Evolutionary conservation across 2,888 invertebrate species (phyloP).

Genomic region (Drosophila formosana): DNA sequence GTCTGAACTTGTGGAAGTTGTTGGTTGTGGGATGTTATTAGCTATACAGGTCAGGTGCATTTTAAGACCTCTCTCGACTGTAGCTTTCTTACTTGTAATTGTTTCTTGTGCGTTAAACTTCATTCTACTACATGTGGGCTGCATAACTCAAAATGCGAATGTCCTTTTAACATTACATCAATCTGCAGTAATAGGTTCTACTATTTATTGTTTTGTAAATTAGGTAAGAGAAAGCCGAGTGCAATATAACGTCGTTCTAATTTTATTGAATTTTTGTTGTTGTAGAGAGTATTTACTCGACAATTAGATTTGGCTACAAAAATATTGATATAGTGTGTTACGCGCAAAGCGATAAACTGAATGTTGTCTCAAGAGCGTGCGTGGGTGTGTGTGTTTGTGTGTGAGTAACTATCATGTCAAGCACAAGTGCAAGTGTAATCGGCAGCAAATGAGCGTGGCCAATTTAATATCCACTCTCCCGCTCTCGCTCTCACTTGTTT

Average conservation of each 20-base stretch:
- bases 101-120: too few species aligned
- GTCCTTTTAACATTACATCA: too few species aligned
- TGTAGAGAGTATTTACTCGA: conserved; percentile 2
- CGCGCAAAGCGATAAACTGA: conserved; percentile 4
- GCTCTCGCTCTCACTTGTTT: conserved; percentile 23
- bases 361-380: neutral
- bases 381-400: conserved; percentile 25
- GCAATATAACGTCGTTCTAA: too few species aligned
- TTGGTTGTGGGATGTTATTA: neutral
- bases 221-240: too few species aligned
- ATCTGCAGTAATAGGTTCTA: too few species aligned
- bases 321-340: neutral
- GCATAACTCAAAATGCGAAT: too few species aligned
- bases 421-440: conserved; percentile 41
- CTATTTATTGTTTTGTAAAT: too few species aligned
- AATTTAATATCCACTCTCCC: conserved; percentile 29
- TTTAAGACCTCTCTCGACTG: too few species aligned
- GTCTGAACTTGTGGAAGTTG: neutral
- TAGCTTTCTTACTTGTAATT: too few species aligned
- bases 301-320: neutral
- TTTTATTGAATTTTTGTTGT: too few species aligned
- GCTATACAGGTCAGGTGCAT: neutral
- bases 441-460: conserved; percentile 21
- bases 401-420: conserved; percentile 28
- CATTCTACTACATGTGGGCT: too few species aligned